Conservation (phyloP, 35 echinoderm and acorn worm species). For the Anneissia japonica region DNA sequence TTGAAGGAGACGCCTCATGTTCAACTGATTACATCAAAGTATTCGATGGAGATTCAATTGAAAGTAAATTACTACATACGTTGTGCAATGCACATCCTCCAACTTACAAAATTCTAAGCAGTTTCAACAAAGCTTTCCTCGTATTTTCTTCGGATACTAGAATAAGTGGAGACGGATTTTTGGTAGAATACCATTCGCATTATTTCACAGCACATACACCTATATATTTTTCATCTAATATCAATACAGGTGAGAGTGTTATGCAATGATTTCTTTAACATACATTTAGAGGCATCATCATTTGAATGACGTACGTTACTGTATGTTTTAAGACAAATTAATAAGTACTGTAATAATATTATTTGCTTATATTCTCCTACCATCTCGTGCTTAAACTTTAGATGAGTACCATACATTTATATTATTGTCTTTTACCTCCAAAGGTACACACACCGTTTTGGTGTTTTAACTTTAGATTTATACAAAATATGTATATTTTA, state of each 20-base stretch:
- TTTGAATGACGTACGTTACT: too few relatives aligned
- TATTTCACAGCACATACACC: not conserved
- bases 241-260: not conserved
- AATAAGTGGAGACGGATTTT: constrained; percentile 58
- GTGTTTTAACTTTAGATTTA: too few relatives aligned
- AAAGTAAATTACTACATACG: not conserved
- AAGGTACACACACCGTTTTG: too few relatives aligned
- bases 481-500: too few relatives aligned
- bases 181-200: constrained; percentile 39
- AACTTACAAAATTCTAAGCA: constrained; percentile 45
- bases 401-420: too few relatives aligned
- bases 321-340: too few relatives aligned
- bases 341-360: too few relatives aligned
- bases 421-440: too few relatives aligned
- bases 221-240: not conserved
- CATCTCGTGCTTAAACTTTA: too few relatives aligned
- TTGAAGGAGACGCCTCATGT: constrained; percentile 28
- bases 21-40: constrained; percentile 25
- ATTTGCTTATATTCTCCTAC: too few relatives aligned
- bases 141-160: constrained; percentile 45
- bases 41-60: not conserved
- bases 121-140: constrained; percentile 65
- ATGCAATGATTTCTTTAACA: too few relatives aligned
- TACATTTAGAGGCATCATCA: too few relatives aligned
- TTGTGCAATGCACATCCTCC: constrained; percentile 48